Conservation (phyloP, 2,113 vertebrate species). For the Mola mola region DNA sequence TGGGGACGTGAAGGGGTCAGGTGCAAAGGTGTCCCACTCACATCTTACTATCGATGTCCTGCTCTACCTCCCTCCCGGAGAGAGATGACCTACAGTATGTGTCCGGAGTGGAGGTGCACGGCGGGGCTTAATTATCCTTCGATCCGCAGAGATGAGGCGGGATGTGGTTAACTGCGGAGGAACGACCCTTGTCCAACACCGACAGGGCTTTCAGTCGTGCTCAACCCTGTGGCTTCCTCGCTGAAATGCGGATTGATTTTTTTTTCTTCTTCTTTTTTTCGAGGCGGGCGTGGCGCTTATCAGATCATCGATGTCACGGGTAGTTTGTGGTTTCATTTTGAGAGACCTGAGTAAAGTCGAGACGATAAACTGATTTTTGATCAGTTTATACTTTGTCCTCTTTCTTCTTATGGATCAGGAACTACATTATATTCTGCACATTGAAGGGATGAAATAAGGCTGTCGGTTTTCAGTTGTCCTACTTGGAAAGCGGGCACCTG, state of each 20-base stretch:
- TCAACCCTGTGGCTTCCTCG: conserved; percentile 63
- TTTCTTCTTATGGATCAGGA: conserved; percentile 6
- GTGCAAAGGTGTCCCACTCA: conserved; percentile 31
- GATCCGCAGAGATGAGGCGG: conserved; percentile 67
- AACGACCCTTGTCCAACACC: conserved; percentile 47
- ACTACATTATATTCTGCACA: too few species aligned
- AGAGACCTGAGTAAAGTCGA: conserved; percentile 9
- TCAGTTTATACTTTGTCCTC: not conserved
- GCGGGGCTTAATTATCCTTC: conserved; percentile 73
- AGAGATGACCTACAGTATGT: conserved; percentile 10
- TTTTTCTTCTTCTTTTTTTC: too few species aligned
- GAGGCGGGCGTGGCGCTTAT: conserved; percentile 39
- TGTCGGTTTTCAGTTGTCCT: too few species aligned
- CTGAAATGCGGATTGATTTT: conserved; percentile 77
- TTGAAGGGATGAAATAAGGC: too few species aligned
- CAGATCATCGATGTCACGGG: conserved; percentile 70
- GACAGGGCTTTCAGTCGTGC: conserved; percentile 67
- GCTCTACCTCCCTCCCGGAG: conserved; percentile 3
- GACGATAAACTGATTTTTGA: conserved; percentile 26
- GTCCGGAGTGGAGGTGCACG: conserved; percentile 26
- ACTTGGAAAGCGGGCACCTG: too few species aligned
- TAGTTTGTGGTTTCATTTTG: conserved; percentile 45
- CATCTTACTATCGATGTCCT: conserved; percentile 52
- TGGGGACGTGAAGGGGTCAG: conserved; percentile 33
- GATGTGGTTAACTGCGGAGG: conserved; percentile 80